These are phyloP conservation scores for Drosophila watanabei DNA, from an alignment of 1,140 invertebrate genomes.

Conservation along the genomic window DNA sequence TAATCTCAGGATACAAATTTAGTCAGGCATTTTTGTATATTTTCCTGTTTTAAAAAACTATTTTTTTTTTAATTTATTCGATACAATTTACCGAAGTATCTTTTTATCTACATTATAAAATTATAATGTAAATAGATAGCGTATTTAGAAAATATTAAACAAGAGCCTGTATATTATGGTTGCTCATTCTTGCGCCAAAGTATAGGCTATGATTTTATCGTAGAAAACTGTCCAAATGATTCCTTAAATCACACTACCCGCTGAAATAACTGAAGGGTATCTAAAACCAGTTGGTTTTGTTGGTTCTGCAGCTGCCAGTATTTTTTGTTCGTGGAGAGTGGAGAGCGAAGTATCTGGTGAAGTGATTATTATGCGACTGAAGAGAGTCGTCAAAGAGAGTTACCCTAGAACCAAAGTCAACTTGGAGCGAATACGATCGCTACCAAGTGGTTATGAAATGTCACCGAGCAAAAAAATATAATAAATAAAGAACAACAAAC, in stretches of 20 bases:
- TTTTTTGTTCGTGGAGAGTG: conserved; percentile 39
- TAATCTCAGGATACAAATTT: too few relatives aligned
- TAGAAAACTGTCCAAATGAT: neutral
- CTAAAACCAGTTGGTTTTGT: conserved; percentile 64
- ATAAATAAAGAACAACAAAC: conserved; percentile 19
- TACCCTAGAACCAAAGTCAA: neutral
- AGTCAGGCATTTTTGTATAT: neutral
- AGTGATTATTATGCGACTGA: conserved; percentile 43
- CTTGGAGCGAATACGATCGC: neutral
- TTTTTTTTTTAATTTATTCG: neutral
- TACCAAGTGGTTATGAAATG: conserved; percentile 38
- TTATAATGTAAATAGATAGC: neutral
- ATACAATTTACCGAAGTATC: neutral
- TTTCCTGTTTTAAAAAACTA: rapidly evolving
- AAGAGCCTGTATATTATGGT: neutral
- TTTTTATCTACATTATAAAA: neutral
- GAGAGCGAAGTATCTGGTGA: conserved; percentile 36
- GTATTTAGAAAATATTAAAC: neutral
- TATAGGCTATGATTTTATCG: neutral
- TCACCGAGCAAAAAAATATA: conserved; percentile 15
- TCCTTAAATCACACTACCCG: neutral
- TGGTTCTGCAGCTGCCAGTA: conserved; percentile 74
- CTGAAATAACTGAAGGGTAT: conserved; percentile 46
- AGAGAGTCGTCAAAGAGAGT: conserved; percentile 42
- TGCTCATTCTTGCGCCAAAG: neutral